A percentile compares a stretch with the other conserved stretches of the same genome.
Evolutionary conservation across 2,797 vertebrate genomes (phyloP).

Genomic region (Pogonophryne albipinna): DNA sequence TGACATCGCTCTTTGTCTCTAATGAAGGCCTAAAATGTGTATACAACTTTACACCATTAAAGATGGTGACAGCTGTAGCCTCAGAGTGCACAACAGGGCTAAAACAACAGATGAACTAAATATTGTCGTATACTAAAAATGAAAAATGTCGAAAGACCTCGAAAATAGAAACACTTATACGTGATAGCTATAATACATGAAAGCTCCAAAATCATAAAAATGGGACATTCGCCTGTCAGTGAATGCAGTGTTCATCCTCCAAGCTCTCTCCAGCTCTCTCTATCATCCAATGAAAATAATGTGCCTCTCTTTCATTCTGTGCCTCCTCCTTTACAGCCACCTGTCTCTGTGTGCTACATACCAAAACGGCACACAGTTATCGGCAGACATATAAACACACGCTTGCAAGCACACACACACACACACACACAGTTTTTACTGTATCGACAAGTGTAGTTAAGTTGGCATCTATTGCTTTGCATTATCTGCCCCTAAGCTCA

Average conservation of each 20-base stretch:
- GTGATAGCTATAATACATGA: neutral
- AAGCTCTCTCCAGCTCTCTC: neutral
- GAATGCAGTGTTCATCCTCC: conserved; percentile 15
- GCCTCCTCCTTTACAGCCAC: conserved; percentile 63
- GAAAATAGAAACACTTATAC: neutral
- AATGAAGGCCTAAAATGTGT: neutral
- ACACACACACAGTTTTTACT: neutral
- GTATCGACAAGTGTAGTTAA: neutral
- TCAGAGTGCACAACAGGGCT: neutral
- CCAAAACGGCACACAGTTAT: conserved; percentile 48
- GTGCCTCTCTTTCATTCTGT: conserved; percentile 32
- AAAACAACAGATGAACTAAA: neutral
- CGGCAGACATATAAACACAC: conserved; percentile 11
- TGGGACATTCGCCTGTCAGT: neutral
- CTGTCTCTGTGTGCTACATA: conserved; percentile 59
- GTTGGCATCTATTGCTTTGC: conserved; percentile 7
- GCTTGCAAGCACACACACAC: neutral
- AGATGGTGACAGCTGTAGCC: neutral
- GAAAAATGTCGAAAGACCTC: neutral
- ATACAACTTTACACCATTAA: neutral
- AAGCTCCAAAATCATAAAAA: neutral
- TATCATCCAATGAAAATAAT: conserved; percentile 18
- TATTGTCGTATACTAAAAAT: neutral
- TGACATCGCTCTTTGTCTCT: too few species aligned
- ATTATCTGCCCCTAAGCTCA: conserved; percentile 18